Base-by-base conservation (phyloP, 2,113 vertebrate species). In the Leptodactylus fuscus region DNA sequence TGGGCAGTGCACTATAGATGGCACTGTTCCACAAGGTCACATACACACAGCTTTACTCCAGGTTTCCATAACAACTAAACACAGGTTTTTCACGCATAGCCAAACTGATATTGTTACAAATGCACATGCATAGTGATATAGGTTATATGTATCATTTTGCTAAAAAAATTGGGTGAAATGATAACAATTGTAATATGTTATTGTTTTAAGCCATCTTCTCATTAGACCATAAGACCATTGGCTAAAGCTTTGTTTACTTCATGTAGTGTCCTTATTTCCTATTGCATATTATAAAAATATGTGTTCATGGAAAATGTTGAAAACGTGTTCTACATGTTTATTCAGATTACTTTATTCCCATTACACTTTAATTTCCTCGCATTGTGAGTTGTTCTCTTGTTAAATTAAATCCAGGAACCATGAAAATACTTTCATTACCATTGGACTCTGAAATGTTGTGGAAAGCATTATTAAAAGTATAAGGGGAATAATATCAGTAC, bases 341-440 rank as follows among this genome's bases (percentile, higher is more conserved):
- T 71, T 8, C 34, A 9, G 34, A 44, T 73, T 24, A 44, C 16
- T 41, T 73, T 73, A 24, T 73, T 44, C 69, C 22, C 69, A 73
- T 73, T 44, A 10, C 38, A 73, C 69, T 73, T 73, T 73, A 38
- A 38, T 73, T 73, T 44, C 69, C 69, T 44, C n/a, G 22, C 69
- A 73, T 73, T 73, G 69, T 73, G 69, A 73, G 69, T 73, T 73
- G 38, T 73, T 73, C 36, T 73, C 69, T 24, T 73, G 36, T 73
- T 73, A 73, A 73, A 73, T 73, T 12, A 41, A 73, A 44, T 73
- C 36, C 36, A 38, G 69, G 69, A 73, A 73, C 36, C 38, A 73
- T 73, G 36, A 73, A 62, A 62, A 73, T 73, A 73, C 38, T 73
- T 73, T 73, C 32, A 70, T 70, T n/a, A 20, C 34, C 20, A 73